Conservation (phyloP, 1,140 invertebrate species). For the Psix sp. region DNA sequence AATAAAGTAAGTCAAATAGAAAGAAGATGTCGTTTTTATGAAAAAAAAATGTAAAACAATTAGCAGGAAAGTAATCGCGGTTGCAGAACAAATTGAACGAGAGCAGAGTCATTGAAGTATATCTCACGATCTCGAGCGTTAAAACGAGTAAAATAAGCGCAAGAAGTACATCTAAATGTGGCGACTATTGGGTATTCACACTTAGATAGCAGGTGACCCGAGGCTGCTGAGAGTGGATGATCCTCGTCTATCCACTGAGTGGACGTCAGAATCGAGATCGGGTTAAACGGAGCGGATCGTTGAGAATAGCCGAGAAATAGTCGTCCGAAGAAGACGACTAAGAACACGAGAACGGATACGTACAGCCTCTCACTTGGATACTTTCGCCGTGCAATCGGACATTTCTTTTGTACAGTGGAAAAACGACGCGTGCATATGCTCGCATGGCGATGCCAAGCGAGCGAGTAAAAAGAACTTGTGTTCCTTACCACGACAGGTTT, state of each 20-base stretch:
- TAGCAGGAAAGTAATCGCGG: background rate
- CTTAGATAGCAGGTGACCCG: slow-evolving; percentile 56
- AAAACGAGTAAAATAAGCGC: slow-evolving; percentile 21
- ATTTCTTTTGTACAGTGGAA: slow-evolving; percentile 39
- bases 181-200: slow-evolving; percentile 51
- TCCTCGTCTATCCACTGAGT: slow-evolving; percentile 51
- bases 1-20: too few relatives aligned
- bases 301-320: slow-evolving; percentile 53
- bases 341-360: slow-evolving; percentile 58
- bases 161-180: slow-evolving; percentile 45
- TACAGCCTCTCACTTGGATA: slow-evolving; percentile 39
- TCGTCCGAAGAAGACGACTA: slow-evolving; percentile 53
- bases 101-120: slow-evolving; percentile 1
- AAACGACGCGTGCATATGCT: slow-evolving; percentile 33
- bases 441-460: slow-evolving; percentile 1
- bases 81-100: slow-evolving; percentile 3
- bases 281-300: slow-evolving; percentile 66
- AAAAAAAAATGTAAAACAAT: background rate
- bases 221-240: slow-evolving; percentile 57
- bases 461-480: slow-evolving; percentile 9
- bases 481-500: slow-evolving; percentile 16
- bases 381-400: slow-evolving; percentile 42
- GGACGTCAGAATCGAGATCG: slow-evolving; percentile 58
- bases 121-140: slow-evolving; percentile 20
- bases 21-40: too few relatives aligned